A percentile compares a stretch with the other conserved stretches of the same genome.
Evolutionary conservation across 2,797 vertebrate species (phyloP).

Genomic region (Malurus splendens): DNA sequence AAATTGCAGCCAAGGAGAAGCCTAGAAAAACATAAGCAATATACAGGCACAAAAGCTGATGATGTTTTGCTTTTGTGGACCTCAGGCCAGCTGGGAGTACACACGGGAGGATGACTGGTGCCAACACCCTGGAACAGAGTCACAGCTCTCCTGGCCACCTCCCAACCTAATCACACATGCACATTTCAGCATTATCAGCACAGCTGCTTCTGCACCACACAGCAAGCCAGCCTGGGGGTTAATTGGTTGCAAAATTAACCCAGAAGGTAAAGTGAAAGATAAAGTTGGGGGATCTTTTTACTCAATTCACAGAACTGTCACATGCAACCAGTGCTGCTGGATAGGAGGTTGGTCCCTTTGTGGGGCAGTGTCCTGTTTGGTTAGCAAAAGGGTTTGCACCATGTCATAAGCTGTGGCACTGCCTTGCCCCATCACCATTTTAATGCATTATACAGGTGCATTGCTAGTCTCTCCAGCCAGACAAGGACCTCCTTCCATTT

Average conservation of each 20-base stretch:
- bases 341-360: not conserved
- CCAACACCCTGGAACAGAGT: not conserved
- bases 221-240: not conserved
- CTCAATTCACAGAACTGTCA: not conserved
- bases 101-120: not conserved
- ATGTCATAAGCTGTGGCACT: not conserved
- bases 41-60: not conserved
- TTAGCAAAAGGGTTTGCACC: not conserved
- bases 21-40: not conserved
- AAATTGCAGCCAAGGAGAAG: not conserved
- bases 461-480: not conserved
- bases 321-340: not conserved
- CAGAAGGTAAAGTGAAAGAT: not conserved
- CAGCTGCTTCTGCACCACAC: slow-evolving; percentile 1
- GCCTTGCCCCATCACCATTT: not conserved
- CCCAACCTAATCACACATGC: not conserved
- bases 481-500: not conserved
- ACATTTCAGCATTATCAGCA: slow-evolving; percentile 9
- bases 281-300: not conserved
- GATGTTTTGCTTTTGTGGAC: not conserved
- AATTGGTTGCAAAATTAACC: slow-evolving; percentile 14
- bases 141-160: not conserved
- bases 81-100: not conserved
- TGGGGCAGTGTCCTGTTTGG: not conserved
- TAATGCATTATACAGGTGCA: not conserved